A percentile compares a stretch with the other conserved stretches of the same genome.
Evolutionary conservation across 2,113 vertebrate species (phyloP).

Genomic region (Rhineura floridana): DNA sequence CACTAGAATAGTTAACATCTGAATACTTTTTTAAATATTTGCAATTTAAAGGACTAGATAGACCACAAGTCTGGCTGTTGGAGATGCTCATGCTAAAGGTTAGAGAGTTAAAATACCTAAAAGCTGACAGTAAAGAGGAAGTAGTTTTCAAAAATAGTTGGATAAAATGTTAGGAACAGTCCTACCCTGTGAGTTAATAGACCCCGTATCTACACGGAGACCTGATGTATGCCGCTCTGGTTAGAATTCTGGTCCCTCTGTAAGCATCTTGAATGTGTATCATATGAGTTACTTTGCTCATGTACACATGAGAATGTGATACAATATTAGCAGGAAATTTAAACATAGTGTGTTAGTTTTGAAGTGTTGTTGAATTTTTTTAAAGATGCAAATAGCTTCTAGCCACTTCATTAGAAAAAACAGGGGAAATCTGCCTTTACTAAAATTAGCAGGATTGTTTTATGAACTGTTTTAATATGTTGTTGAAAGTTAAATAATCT

Average conservation of each 20-base stretch:
- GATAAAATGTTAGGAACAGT: background rate
- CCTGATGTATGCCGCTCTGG: background rate
- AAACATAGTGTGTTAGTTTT: background rate
- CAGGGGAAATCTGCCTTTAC: background rate
- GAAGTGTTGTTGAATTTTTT: background rate
- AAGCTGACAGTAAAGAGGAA: background rate
- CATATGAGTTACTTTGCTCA: background rate
- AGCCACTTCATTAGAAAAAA: background rate
- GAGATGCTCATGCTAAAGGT: background rate
- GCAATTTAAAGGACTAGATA: background rate
- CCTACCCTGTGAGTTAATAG: background rate
- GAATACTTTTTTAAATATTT: background rate
- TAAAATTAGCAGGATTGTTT: background rate
- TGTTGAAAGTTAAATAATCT: background rate
- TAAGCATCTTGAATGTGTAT: background rate
- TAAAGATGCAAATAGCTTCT: background rate
- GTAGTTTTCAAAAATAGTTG: background rate
- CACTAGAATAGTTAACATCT: background rate
- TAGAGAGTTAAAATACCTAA: background rate
- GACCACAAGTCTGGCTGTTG: background rate
- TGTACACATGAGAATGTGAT: background rate
- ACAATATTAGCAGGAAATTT: background rate
- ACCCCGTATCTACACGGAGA: background rate
- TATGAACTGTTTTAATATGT: background rate
- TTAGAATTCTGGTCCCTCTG: background rate